Percentiles rank a stretch among this genome's conserved stretches.
phyloP scores from a whole-genome alignment of 2,113 vertebrate species.

The Hemibagrus wyckioides region DNA sequence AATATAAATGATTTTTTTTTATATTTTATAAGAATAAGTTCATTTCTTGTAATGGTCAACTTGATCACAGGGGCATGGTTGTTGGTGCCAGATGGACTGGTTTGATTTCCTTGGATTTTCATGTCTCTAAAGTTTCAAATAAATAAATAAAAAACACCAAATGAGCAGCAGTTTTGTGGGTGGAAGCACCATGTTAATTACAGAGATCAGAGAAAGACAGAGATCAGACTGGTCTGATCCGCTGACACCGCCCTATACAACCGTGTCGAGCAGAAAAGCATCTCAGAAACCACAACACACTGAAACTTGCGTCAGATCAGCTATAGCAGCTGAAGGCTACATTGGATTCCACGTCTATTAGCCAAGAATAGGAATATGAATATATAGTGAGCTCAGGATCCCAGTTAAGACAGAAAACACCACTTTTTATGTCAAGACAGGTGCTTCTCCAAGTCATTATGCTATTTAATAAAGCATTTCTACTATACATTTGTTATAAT shows the following conservation, averaged over 20 bases:
- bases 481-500: background rate
- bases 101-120: background rate
- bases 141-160: too few relatives aligned
- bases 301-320: background rate
- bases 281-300: background rate
- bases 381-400: background rate
- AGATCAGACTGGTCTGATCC: background rate
- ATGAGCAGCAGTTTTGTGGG: too few relatives aligned
- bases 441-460: background rate
- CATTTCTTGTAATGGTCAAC: background rate
- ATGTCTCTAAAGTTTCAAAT: too few relatives aligned
- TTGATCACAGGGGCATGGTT: background rate
- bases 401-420: background rate
- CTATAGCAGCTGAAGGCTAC: background rate
- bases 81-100: background rate
- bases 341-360: background rate
- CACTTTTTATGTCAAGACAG: background rate
- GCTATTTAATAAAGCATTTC: background rate
- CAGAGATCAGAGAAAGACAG: background rate
- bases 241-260: background rate
- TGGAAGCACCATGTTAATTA: too few relatives aligned
- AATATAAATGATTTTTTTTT: too few relatives aligned
- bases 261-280: background rate
- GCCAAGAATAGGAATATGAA: background rate
- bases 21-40: too few relatives aligned